Percentiles rank a stretch among this genome's conserved stretches.
These are phyloP conservation scores for Alosa sapidissima DNA, from an alignment of 2,797 vertebrate species.

Conservation along the genomic window DNA sequence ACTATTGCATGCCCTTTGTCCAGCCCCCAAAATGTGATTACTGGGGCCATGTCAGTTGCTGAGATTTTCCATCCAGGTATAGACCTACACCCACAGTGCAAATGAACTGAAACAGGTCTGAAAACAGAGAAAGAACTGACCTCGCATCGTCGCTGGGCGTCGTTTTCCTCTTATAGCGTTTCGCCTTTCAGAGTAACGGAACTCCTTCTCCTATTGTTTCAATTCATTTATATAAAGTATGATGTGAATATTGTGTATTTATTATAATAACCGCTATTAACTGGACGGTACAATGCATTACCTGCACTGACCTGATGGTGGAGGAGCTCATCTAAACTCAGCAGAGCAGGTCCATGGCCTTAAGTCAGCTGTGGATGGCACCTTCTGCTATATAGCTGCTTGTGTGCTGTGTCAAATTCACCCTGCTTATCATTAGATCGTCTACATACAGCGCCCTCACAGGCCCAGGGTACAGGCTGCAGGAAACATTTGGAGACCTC, in stretches of 20 bases:
- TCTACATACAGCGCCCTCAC: background rate
- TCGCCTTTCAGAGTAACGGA: no score
- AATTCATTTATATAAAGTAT: no score
- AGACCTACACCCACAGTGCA: background rate
- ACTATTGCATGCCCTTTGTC: background rate
- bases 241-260: no score
- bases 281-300: background rate
- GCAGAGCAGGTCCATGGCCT: background rate
- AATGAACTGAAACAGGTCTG: no score
- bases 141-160: no score
- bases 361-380: background rate
- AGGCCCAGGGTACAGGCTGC: background rate
- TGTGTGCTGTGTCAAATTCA: background rate
- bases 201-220: no score
- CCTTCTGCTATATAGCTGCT: background rate
- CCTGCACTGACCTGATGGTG: background rate
- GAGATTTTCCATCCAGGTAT: background rate
- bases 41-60: background rate
- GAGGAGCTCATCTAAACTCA: background rate
- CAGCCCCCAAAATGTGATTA: background rate
- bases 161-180: no score
- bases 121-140: no score
- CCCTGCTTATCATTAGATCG: background rate
- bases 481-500: background rate
- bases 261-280: background rate